Base-by-base conservation (phyloP, 2,113 vertebrate genomes). In the Abramis brama region DNA sequence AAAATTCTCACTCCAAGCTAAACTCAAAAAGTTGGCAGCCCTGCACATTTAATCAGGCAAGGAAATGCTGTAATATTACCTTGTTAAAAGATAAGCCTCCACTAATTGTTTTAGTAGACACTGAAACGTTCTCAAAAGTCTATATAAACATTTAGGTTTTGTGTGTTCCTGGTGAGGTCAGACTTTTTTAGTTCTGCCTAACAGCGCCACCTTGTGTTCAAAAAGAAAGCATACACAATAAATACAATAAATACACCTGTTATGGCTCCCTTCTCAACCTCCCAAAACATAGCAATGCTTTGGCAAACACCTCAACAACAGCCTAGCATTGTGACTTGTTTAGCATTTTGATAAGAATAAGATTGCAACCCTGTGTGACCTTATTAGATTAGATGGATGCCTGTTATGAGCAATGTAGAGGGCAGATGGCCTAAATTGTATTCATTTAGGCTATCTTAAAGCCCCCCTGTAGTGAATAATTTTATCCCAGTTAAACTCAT, bases 161-260 rank as follows among this genome's bases (percentile, higher is more conserved):
- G 33, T 71, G 9, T 71, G 19, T 62, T 62, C n/a, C n/a, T 25
- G 4, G 25, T 25, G 23, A 10, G 10, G 59, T 47, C 43, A 47
- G 11, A 25, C 23, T 15, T n/a, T 17, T 79, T 25, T 39, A 25
- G 21, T 79, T 62, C 25, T 39, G 33, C 1, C 30, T 17, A 19
- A 73, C 57, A 79, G 77, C 77, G 45, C 57, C 77, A 62, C 23
- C 55, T 62, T 8, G 77, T 79, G 77, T 43, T 62, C 6, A 62
- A 79, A 25, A 43, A 62, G 11, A 25, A 60, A 13, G 21, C 6
- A 3, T 59, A 21, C 77, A 79, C 23, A 59, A 36, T 64, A 64
- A 15, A 66, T 39, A 39, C 5, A 64, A 64, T 12, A 27, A 64
- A 62, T 9, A 62, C 8, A 43, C 68, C 4, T 43, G 11, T 12